These are phyloP conservation scores for Stegastes partitus DNA, from an alignment of 2,113 vertebrate genomes.

Conservation along the genomic window DNA sequence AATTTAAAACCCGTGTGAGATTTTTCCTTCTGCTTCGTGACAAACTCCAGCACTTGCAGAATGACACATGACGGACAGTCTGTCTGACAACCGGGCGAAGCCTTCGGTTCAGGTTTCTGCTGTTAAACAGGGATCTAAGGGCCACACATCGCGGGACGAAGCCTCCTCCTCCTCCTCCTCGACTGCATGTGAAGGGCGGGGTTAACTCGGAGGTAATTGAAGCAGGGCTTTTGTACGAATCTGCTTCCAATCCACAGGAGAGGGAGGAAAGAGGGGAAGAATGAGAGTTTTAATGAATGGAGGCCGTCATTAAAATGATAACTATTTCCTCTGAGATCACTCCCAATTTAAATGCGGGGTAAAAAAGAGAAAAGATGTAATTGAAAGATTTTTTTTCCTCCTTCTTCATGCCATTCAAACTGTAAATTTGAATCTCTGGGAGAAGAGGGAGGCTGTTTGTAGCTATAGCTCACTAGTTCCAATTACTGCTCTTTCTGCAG, in stretches of 20 bases:
- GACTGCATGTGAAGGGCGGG: constrained; percentile 32
- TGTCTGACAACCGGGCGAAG: background rate
- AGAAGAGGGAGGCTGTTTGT: constrained; percentile 63
- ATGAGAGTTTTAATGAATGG: constrained; percentile 85
- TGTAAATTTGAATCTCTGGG: constrained; percentile 67
- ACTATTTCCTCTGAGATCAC: constrained; percentile 85
- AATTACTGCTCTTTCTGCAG: constrained; percentile 71
- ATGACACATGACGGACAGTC: constrained; percentile 47
- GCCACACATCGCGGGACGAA: constrained; percentile 44
- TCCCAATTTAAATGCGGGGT: constrained; percentile 82
- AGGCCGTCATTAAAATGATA: constrained; percentile 85
- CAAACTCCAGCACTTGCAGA: constrained; percentile 26
- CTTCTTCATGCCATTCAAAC: constrained; percentile 81
- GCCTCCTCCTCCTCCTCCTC: constrained; percentile 15
- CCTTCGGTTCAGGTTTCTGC: constrained; percentile 30
- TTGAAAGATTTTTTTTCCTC: constrained; percentile 82
- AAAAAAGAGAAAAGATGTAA: constrained; percentile 73
- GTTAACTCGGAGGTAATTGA: constrained; percentile 80
- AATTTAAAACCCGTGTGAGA: background rate
- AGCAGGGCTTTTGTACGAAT: constrained; percentile 73
- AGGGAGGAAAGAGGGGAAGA: constrained; percentile 65
- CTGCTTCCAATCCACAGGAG: constrained; percentile 72
- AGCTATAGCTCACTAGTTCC: constrained; percentile 62
- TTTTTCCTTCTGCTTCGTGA: constrained; percentile 24
- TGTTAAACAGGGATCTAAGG: constrained; percentile 46